Evolutionary conservation across 2,888 invertebrate genomes (phyloP).

Genomic region (Saturnia japonica): DNA sequence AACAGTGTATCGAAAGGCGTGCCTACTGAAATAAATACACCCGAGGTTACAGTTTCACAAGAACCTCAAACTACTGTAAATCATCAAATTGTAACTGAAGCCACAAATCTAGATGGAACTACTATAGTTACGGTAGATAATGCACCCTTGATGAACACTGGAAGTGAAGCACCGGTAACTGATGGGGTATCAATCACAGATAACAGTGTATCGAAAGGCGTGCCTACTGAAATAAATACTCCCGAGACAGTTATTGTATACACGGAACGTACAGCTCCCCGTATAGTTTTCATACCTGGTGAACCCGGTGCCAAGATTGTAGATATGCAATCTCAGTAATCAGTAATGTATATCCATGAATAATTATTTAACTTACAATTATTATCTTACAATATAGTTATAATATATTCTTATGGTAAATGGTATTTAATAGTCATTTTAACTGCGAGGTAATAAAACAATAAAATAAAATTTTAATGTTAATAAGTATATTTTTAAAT

Average conservation of each 20-base stretch:
- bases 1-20: conserved; percentile 25
- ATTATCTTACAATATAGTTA: neutral
- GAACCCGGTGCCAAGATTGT: conserved; percentile 63
- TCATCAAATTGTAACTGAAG: neutral
- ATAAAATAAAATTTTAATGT: conserved; percentile 6
- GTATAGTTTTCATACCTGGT: conserved; percentile 38
- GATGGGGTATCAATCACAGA: conserved; percentile 10
- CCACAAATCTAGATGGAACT: neutral
- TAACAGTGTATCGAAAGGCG: conserved; percentile 25
- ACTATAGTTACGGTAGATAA: conserved; percentile 7
- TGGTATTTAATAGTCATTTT: neutral
- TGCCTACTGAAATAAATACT: conserved; percentile 25
- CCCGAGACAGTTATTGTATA: conserved; percentile 17
- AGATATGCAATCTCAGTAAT: conserved; percentile 58
- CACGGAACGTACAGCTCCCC: conserved; percentile 24
- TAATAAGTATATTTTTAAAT: conserved; percentile 38
- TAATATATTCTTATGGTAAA: neutral
- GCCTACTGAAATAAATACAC: conserved; percentile 25
- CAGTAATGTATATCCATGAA: conserved; percentile 42
- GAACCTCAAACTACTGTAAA: neutral
- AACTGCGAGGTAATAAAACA: conserved; percentile 1
- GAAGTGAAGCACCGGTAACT: conserved; percentile 15
- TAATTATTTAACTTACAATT: conserved; percentile 10
- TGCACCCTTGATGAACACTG: neutral
- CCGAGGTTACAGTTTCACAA: neutral